Percentiles rank a stretch among this genome's conserved stretches.
phyloP scores from a whole-genome alignment of 2,797 vertebrate genomes.

The Synaphobranchus kaupii region DNA sequence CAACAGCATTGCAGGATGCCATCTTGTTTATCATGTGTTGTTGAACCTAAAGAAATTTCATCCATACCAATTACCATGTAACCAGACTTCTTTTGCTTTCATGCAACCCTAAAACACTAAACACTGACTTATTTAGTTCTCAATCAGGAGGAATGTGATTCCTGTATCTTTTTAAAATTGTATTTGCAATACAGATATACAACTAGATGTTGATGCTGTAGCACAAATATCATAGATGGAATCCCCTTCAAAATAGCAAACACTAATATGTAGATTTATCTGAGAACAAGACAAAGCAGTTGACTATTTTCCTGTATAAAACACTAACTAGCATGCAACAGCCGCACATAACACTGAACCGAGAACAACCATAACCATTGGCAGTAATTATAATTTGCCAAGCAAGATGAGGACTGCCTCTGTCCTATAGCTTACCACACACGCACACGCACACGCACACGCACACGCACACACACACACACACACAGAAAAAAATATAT shows the following conservation, averaged over 20 bases:
- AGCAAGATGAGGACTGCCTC: not conserved
- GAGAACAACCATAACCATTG: not conserved
- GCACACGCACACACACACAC: not conserved
- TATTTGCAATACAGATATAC: not conserved
- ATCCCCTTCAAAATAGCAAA: conserved; percentile 10
- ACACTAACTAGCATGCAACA: not conserved
- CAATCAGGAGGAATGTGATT: not conserved
- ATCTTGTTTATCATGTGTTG: not conserved
- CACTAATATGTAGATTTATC: not conserved
- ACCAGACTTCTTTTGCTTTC: not conserved
- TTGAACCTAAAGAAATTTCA: not conserved
- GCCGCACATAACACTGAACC: conserved; percentile 3
- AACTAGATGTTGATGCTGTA: not conserved
- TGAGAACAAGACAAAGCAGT: not conserved
- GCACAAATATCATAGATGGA: not conserved
- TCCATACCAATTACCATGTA: not conserved
- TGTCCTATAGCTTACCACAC: not conserved
- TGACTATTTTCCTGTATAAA: conserved; percentile 5
- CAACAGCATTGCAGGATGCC: not conserved
- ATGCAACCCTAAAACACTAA: not conserved
- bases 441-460: not conserved
- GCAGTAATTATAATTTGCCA: not conserved
- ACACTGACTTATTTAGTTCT: not conserved
- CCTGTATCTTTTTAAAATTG: not conserved
- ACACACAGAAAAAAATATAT: too few relatives aligned